Base-by-base conservation (phyloP, 1,140 invertebrate genomes). In the Notospermus geniculatus region DNA sequence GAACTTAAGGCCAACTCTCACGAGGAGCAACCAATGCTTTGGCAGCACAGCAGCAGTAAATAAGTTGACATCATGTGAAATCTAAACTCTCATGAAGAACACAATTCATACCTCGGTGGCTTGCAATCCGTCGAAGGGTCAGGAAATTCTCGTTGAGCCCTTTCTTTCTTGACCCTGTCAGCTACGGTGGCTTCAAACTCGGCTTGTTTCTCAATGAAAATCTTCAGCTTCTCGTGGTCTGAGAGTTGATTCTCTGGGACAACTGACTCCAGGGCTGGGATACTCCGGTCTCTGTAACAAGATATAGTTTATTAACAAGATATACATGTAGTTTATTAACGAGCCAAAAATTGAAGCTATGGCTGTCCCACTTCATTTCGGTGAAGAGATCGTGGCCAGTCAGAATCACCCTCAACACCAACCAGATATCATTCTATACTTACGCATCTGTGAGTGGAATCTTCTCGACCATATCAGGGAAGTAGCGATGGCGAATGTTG, bases 381-480 rank as follows among this genome's bases (percentile, higher is more conserved):
- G n/a, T n/a, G n/a, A n/a, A n/a, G n/a, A n/a, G n/a, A n/a, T n/a
- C n/a, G n/a, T n/a, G n/a, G n/a, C n/a, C n/a, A n/a, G n/a, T n/a
- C n/a, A n/a, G n/a, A n/a, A n/a, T n/a, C n/a, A n/a, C n/a, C n/a
- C n/a, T n/a, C n/a, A n/a, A n/a, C n/a, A n/a, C n/a, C n/a, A n/a
- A n/a, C n/a, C n/a, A n/a, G n/a, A n/a, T n/a, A n/a, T n/a, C n/a
- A n/a, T n/a, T n/a, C n/a, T n/a, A 27, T 52, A 85, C 87, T 85
- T 83, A 92, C 90, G 89, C 87, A 85, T 89, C 89, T 69, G 91
- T 93, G 1, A 68, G 62, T 15, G 87, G 86, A 61, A 93, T 91
- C 66, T 87, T 85, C 54, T 93, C 90, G 0, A 92, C 88, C 65
- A 86, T 87, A 60, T 93, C 91, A 0, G 91, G 91, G 73, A 93